These are phyloP conservation scores for Falco rusticolus DNA, from an alignment of 2,797 vertebrate genomes.

Conservation along the genomic window DNA sequence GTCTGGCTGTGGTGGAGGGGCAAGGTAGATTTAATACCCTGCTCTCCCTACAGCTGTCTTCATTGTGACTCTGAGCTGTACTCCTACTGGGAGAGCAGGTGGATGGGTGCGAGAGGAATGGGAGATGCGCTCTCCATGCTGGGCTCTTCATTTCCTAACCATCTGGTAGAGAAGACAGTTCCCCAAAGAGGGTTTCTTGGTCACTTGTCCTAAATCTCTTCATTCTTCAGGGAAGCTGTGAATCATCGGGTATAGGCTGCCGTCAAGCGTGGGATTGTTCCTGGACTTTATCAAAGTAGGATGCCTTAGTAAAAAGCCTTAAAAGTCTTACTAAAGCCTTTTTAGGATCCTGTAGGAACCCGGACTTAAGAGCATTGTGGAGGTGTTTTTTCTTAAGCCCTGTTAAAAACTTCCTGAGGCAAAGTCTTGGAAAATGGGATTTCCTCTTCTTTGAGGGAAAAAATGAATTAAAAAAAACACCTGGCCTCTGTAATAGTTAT, in stretches of 20 bases:
- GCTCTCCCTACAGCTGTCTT: not conserved
- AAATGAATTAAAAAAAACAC: not conserved
- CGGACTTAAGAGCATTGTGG: not conserved
- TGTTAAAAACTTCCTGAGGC: not conserved
- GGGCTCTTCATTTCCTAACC: not conserved
- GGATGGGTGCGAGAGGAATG: not conserved
- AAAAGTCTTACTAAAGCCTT: not conserved
- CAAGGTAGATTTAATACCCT: not conserved
- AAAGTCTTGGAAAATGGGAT: not conserved
- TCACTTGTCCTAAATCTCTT: not conserved
- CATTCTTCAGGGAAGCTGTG: not conserved
- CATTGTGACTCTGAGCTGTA: rapidly evolving
- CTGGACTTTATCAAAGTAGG: not conserved
- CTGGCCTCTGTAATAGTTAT: not conserved
- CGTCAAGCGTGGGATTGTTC: not conserved
- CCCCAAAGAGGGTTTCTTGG: not conserved
- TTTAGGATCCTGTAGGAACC: not conserved
- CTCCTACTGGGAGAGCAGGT: not conserved
- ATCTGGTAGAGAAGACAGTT: not conserved
- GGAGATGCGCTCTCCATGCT: not conserved
- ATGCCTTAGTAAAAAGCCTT: too few species aligned
- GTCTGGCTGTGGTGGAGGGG: not conserved
- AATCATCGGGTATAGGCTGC: not conserved
- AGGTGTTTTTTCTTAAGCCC: not conserved
- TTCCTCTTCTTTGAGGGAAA: not conserved